A percentile compares a stretch with the other conserved stretches of the same genome.
Evolutionary conservation across 2,888 invertebrate species (phyloP).

Genomic region (Agrotis exclamationis): DNA sequence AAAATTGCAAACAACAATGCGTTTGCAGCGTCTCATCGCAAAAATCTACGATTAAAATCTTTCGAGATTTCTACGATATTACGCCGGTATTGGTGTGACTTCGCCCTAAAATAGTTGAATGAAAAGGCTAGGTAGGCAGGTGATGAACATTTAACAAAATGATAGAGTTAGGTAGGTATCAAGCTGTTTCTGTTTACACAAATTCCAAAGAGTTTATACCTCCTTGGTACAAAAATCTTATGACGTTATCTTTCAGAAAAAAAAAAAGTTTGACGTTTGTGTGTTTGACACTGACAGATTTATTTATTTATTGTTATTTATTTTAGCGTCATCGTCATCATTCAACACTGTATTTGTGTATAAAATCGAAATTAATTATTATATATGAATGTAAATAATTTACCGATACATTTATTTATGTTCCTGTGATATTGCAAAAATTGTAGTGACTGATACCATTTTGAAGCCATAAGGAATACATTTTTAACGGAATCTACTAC

Average conservation of each 20-base stretch:
- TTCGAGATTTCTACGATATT: too few relatives aligned
- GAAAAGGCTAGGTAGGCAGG: too few relatives aligned
- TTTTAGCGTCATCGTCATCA: neutral
- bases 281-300: slow-evolving; percentile 29
- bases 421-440: neutral
- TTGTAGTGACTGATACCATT: neutral
- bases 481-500: neutral
- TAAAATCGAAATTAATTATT: slow-evolving; percentile 19
- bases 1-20: too few relatives aligned
- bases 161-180: neutral
- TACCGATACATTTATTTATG: too few relatives aligned
- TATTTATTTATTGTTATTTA: too few relatives aligned
- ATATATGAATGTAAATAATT: too few relatives aligned
- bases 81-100: too few relatives aligned
- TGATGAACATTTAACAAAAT: too few relatives aligned
- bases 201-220: neutral
- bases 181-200: neutral
- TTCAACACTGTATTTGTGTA: neutral
- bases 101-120: too few relatives aligned
- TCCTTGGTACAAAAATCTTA: neutral
- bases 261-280: slow-evolving; percentile 15
- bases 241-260: neutral
- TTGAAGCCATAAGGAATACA: neutral
- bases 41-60: too few relatives aligned
- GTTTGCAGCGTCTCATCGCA: too few relatives aligned